Evolutionary conservation across 2,888 invertebrate genomes (phyloP).

Genomic region (Sceliomorpha sp.): DNA sequence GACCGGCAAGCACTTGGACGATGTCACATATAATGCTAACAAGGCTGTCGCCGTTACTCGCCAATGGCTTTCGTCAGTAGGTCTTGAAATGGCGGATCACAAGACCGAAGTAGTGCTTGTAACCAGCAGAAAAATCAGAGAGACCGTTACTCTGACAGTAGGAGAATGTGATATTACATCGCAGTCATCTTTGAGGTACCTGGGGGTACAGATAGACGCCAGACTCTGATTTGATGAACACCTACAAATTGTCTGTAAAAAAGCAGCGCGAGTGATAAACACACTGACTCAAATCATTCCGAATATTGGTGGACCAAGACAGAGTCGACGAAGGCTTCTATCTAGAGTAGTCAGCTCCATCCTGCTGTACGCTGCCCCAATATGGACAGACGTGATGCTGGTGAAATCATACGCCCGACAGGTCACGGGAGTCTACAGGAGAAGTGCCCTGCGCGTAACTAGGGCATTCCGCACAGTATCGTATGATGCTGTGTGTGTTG

Average conservation of each 20-base stretch:
- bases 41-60: constrained; percentile 5
- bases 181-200: not conserved
- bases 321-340: no score
- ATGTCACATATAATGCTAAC: constrained; percentile 15
- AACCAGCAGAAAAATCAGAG: constrained; percentile 33
- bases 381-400: no score
- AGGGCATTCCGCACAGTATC: constrained; percentile 1
- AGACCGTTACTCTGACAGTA: constrained; percentile 4
- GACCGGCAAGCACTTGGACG: constrained; percentile 22
- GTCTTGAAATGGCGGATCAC: constrained; percentile 47
- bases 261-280: no score
- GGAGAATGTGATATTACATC: constrained; percentile 1
- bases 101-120: constrained; percentile 54
- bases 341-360: no score
- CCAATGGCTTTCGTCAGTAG: constrained; percentile 15
- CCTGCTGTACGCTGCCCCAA: no score
- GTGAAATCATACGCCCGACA: not conserved
- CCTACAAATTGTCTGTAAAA: no score
- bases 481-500: constrained; percentile 2
- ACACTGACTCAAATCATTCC: no score
- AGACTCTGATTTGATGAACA: no score
- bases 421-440: not conserved
- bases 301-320: constrained; percentile 15
- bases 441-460: not conserved
- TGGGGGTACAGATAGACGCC: no score